Conservation (phyloP, 2,797 vertebrate species). For the Platyrinchus mystaceus region DNA sequence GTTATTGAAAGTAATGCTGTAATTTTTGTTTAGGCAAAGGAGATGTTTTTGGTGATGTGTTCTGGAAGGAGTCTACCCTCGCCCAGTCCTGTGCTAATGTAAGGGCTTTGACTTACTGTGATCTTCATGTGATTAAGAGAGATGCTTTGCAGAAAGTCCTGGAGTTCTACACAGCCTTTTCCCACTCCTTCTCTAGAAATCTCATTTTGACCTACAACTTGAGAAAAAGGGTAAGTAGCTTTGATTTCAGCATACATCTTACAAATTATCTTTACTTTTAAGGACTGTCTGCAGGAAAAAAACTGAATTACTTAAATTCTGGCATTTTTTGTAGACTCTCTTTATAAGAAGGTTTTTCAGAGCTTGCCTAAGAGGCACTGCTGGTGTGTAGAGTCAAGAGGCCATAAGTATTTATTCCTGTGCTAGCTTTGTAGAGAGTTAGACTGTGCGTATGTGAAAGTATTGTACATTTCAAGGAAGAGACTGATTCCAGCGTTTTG, state of each 20-base stretch:
- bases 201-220: slow-evolving; percentile 98
- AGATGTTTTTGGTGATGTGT: slow-evolving; percentile 97
- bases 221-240: slow-evolving; percentile 90
- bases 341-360: not conserved
- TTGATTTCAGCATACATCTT: not conserved
- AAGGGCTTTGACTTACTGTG: slow-evolving; percentile 95
- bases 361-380: not conserved
- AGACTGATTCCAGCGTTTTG: not conserved
- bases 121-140: slow-evolving; percentile 96
- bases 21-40: slow-evolving; percentile 87
- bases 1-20: not conserved
- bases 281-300: not conserved
- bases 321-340: not conserved
- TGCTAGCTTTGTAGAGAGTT: not conserved
- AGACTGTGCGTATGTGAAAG: not conserved
- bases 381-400: not conserved
- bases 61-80: slow-evolving; percentile 97
- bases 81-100: slow-evolving; percentile 97
- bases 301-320: not conserved
- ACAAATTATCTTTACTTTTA: not conserved
- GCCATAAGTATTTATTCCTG: not conserved
- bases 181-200: slow-evolving; percentile 97
- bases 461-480: not conserved
- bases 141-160: slow-evolving; percentile 98
- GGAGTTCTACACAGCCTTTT: slow-evolving; percentile 98